Base-by-base conservation (phyloP, 1,140 invertebrate genomes). In the Orius insidiosus region DNA sequence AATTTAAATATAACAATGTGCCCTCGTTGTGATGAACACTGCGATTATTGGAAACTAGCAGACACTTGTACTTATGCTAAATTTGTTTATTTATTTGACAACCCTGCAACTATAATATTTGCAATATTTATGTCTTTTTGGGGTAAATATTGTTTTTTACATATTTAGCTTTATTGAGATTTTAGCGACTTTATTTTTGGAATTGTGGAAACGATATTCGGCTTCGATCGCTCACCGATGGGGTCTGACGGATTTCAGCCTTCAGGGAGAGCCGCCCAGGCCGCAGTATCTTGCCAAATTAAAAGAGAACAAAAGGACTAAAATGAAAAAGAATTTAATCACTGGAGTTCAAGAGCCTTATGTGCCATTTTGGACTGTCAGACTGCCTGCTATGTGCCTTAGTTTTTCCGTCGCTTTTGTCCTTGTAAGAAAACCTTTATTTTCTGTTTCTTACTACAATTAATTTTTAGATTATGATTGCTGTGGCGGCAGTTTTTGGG, bases 101-200 rank as follows among this genome's bases (percentile, higher is more conserved):
- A 98, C 68, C 71, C 79, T 4, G 83, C 80, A 7, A 97, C 92
- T 0, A 80, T 97, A 1, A 76, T 88, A 58, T 98, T 96, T 65
- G 85, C 94, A 24, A 75, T 89, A 36, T 87, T 97, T 58, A 97
- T 98, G 90, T 92, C 90, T 31, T 77, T 98, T 60, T 97, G 89
- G 87, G 84, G 85, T 73, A 69, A 74, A 63, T 45, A 32, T 35
- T n/a, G n/a, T 19, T 11, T 47, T 39, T 11, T 13, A n/a, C 5
- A 33, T 44, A 10, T 32, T 19, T 24, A 3, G 11, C 3, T 19
- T 41, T 45, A 41, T 32, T 43, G 48, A 64, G 65, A 11, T n/a
- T n/a, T n/a, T 53, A 82, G 83, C 78, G 18, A 76, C 82, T 3
- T 70, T 87, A 50, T 93, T 89, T 65, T 62, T 94, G 53, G 92